Evolutionary conservation across 1,140 invertebrate species (phyloP).

Genomic region (Magallana gigas): DNA sequence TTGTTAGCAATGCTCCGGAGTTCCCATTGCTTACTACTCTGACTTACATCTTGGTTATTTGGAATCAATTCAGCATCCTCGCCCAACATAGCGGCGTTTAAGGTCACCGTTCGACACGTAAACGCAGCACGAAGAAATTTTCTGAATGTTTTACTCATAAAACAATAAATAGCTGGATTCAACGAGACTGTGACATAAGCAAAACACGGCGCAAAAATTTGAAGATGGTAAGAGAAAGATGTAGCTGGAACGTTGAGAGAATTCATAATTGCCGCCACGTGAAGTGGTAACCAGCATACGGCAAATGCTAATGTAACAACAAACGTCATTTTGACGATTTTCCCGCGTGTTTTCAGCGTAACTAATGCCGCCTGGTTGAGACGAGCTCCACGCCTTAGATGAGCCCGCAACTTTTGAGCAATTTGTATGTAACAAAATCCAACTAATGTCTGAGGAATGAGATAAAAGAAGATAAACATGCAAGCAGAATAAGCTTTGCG

Average conservation of each 20-base stretch:
- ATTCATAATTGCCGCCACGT: conserved; percentile 86
- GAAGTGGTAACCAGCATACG: conserved; percentile 92
- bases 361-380: conserved; percentile 48
- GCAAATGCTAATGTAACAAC: conserved; percentile 93
- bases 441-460: conserved; percentile 62
- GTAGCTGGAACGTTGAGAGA: conserved; percentile 90
- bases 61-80: conserved; percentile 46
- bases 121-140: conserved; percentile 94
- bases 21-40: conserved; percentile 12
- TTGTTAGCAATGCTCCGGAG: background rate
- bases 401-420: conserved; percentile 63
- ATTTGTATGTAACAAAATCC: conserved; percentile 67
- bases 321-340: conserved; percentile 91
- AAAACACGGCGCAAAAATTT: conserved; percentile 83
- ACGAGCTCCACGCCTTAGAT: conserved; percentile 44
- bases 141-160: conserved; percentile 92
- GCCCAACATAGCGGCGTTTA: conserved; percentile 40
- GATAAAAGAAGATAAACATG: conserved; percentile 63
- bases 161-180: conserved; percentile 94
- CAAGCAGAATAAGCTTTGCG: conserved; percentile 58
- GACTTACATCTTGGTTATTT: conserved; percentile 17
- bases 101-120: conserved; percentile 82
- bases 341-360: conserved; percentile 56
- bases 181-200: conserved; percentile 92
- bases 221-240: conserved; percentile 89